Base-by-base conservation (phyloP, 2,797 vertebrate genomes). In the Falco berigora region DNA sequence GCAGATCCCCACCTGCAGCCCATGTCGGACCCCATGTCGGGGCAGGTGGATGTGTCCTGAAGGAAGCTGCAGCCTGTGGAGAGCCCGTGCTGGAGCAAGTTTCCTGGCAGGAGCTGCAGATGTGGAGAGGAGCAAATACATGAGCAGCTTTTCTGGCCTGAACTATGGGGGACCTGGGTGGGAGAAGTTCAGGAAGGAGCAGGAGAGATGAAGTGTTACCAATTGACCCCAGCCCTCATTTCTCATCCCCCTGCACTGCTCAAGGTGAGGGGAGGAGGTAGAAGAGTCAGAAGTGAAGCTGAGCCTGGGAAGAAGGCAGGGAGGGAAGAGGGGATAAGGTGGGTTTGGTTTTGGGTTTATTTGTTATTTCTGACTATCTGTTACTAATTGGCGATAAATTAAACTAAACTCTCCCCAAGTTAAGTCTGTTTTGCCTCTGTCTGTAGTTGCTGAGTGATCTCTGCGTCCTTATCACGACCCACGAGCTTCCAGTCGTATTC, bases 101-200 rank as follows among this genome's bases (percentile, higher is more conserved):
- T 53, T 66, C 12, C 47, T 88, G 42, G 38, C 25, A 69, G 42
- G 38, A 74, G 18, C 80, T 76, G 38, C 30, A 62, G 50, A 47
- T 1, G 0, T 18, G 30, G 40, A 34, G 53, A 79, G 21, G n/a
- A 44, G 17, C 40, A 17, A 4, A 3, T 11, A 4, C 14, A 6
- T 10, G n/a, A 38, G 25, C 0, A 0, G 30, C 4, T 42, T 63
- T 77, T 42, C 22, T 32, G 14, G 5, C 30, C 59, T 62, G 44
- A 93, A 1, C 32, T 68, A 49, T 59, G 19, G 20, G 22, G 24
- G 6, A 61, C 4, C 2, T 12, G 44, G 38, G 34, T 14, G 17
- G 10, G 32, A 49, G n/a, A 62, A 40, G 6, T 44, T 78, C 8
- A n/a, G n/a, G 30, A 62, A 47, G 16, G 20, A 89, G 12, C 8